A percentile compares a stretch with the other conserved stretches of the same genome.
Conservation (phyloP, 1,140 invertebrate species). For the Drosophila bifasciata region DNA sequence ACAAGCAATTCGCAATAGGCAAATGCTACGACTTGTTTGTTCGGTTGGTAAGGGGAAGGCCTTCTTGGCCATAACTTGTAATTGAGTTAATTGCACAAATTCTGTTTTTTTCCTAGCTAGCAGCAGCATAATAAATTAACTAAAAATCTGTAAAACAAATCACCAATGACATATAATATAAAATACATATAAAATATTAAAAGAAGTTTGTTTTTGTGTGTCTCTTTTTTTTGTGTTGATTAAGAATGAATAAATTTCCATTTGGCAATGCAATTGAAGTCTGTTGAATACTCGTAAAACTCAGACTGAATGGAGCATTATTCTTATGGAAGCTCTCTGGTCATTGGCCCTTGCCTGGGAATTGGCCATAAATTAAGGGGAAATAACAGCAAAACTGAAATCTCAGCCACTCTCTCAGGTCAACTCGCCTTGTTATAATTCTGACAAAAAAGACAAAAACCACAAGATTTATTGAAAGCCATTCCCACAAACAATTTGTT, state of each 20-base stretch:
- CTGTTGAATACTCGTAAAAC: constrained; percentile 4
- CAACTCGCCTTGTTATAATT: constrained; percentile 38
- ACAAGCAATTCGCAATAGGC: not conserved
- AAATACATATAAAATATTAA: constrained; percentile 29
- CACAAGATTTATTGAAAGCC: constrained; percentile 53
- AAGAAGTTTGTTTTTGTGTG: not conserved
- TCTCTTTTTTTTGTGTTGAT: constrained; percentile 4
- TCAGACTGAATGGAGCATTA: not conserved
- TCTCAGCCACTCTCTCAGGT: constrained; percentile 20
- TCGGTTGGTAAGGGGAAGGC: not conserved
- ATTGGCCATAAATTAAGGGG: constrained; percentile 25
- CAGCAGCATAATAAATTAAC: constrained; percentile 38
- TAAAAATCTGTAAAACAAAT: constrained; percentile 39
- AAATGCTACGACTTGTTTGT: constrained; percentile 8
- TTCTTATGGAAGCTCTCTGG: constrained; percentile 4
- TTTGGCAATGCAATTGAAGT: constrained; percentile 17
- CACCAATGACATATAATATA: too few relatives aligned
- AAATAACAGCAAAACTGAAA: constrained; percentile 19
- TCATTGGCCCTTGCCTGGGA: constrained; percentile 19
- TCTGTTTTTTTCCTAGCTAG: constrained; percentile 14
- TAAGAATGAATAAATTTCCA: constrained; percentile 45
- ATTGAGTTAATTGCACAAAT: constrained; percentile 43
- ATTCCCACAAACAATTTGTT: constrained; percentile 58
- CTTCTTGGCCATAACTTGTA: constrained; percentile 32
- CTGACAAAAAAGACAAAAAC: constrained; percentile 24